phyloP scores from a whole-genome alignment of 2,888 invertebrate genomes.

The Trachelus troglodyta region DNA sequence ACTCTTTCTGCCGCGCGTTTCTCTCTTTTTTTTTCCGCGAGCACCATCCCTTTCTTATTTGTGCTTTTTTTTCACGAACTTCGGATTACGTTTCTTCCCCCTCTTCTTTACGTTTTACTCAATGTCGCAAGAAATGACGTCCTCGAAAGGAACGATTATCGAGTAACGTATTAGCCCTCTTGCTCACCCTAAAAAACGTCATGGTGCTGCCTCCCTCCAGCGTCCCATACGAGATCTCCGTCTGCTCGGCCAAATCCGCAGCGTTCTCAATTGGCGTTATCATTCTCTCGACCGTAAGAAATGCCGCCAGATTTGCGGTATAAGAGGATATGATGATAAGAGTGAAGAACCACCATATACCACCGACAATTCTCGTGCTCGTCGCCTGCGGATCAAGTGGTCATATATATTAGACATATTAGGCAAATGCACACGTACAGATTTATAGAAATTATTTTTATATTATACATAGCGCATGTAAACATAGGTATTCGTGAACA shows the following conservation, averaged over 20 bases:
- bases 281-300: slow-evolving; percentile 96
- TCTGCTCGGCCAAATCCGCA: slow-evolving; percentile 94
- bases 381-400: slow-evolving; percentile 74
- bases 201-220: slow-evolving; percentile 94
- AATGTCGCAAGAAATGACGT: not conserved
- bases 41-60: too few relatives aligned
- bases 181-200: slow-evolving; percentile 92
- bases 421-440: too few relatives aligned
- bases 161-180: not conserved
- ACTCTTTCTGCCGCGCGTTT: not conserved
- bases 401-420: not conserved
- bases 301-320: slow-evolving; percentile 97
- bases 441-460: too few relatives aligned
- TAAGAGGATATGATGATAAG: slow-evolving; percentile 98
- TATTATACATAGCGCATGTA: not conserved
- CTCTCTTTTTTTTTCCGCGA: too few relatives aligned
- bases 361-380: slow-evolving; percentile 94
- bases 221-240: slow-evolving; percentile 93
- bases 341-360: slow-evolving; percentile 99
- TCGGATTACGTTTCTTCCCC: not conserved
- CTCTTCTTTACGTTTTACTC: not conserved
- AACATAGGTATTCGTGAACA: not conserved
- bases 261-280: slow-evolving; percentile 96
- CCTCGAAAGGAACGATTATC: not conserved
- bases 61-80: not conserved